Percentiles rank a stretch among this genome's conserved stretches.
Evolutionary conservation across 2,888 invertebrate genomes (phyloP).

Genomic region (Diogma glabrata): DNA sequence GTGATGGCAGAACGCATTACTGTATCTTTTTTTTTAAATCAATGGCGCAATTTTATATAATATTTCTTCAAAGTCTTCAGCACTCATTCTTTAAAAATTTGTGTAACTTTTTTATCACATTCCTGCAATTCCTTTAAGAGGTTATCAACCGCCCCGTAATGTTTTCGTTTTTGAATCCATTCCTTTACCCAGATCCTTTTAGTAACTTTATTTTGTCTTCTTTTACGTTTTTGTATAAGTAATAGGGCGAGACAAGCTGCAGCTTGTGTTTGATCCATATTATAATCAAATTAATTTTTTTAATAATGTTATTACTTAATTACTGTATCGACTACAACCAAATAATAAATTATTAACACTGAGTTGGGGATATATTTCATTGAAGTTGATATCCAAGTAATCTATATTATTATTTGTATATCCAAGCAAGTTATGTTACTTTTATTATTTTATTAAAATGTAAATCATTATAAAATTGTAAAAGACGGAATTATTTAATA

Average conservation of each 20-base stretch:
- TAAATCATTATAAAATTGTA: too few species aligned
- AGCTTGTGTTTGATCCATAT: background rate
- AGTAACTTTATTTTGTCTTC: background rate
- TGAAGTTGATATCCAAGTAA: too few species aligned
- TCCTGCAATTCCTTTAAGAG: background rate
- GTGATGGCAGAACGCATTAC: background rate
- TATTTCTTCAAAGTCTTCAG: constrained; percentile 1
- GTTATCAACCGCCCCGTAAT: background rate
- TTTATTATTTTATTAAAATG: too few species aligned
- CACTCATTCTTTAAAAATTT: too few species aligned
- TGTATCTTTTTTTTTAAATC: constrained; percentile 2
- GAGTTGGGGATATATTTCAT: too few species aligned
- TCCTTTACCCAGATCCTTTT: background rate
- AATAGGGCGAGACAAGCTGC: too few species aligned
- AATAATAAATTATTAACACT: background rate
- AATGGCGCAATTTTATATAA: background rate
- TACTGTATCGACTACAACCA: background rate
- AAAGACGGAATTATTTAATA: too few species aligned
- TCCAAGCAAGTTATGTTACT: too few species aligned
- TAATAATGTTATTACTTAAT: background rate
- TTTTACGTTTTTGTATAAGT: background rate
- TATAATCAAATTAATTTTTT: background rate
- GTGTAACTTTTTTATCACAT: background rate
- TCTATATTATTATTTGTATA: too few species aligned
- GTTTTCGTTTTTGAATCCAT: background rate